Percentiles rank a stretch among this genome's conserved stretches.
These are phyloP conservation scores for Circaetus gallicus DNA, from an alignment of 2,113 vertebrate species.

Conservation along the genomic window DNA sequence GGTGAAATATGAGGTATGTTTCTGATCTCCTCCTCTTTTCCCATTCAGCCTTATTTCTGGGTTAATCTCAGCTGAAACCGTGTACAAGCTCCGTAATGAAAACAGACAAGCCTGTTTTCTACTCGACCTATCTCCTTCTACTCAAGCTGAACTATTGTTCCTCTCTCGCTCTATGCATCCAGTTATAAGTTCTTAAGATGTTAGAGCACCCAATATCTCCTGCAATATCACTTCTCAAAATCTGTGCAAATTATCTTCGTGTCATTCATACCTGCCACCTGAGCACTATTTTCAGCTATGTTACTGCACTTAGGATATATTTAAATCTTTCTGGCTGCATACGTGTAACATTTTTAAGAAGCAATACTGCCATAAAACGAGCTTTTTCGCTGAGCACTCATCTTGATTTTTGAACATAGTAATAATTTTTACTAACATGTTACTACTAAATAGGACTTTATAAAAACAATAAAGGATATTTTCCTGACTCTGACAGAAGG, in stretches of 20 bases:
- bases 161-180: background rate
- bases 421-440: background rate
- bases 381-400: background rate
- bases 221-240: background rate
- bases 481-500: background rate
- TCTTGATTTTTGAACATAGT: background rate
- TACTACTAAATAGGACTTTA: background rate
- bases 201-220: background rate
- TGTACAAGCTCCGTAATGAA: background rate
- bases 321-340: background rate
- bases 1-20: background rate
- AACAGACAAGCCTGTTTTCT: conserved; percentile 10
- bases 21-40: background rate
- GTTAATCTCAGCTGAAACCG: background rate
- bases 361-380: background rate
- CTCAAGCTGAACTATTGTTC: background rate
- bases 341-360: rapidly evolving
- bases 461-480: background rate
- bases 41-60: background rate
- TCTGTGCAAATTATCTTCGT: background rate
- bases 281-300: background rate
- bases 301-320: background rate
- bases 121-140: background rate
- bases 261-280: background rate
- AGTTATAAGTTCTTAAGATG: background rate